phyloP scores from a whole-genome alignment of 2,113 vertebrate species.

The Aldabrachelys gigantea region DNA sequence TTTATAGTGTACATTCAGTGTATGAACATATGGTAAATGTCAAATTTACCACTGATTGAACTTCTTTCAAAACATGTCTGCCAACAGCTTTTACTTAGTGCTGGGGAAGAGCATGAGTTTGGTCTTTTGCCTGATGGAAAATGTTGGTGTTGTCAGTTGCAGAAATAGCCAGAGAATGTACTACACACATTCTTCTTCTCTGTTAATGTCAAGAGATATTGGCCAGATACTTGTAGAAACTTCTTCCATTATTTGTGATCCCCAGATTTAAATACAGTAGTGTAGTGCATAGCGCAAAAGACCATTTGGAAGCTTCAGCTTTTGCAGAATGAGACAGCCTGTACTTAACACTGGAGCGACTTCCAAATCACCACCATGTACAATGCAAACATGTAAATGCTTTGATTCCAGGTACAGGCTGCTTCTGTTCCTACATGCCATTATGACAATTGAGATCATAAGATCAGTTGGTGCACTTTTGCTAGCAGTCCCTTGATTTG shows the following conservation, averaged over 20 bases:
- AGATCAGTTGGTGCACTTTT: neutral
- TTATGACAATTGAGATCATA: neutral
- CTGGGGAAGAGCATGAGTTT: neutral
- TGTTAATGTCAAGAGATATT: neutral
- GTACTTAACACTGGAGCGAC: neutral
- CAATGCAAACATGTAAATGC: rapidly evolving
- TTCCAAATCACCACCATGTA: neutral
- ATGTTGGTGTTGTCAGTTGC: neutral
- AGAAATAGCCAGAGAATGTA: neutral
- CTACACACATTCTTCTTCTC: neutral
- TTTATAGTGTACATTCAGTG: neutral
- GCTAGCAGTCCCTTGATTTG: neutral
- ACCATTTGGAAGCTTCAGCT: neutral
- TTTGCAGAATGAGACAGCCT: neutral
- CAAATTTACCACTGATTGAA: neutral
- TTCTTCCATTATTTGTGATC: neutral
- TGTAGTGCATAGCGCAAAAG: neutral
- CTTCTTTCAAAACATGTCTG: neutral
- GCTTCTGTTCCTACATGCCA: neutral
- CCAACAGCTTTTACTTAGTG: slow-evolving; percentile 1
- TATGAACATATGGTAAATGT: slow-evolving; percentile 6
- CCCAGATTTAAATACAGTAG: neutral
- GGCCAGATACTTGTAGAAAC: neutral
- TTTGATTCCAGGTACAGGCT: neutral
- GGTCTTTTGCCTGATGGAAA: neutral